Evolutionary conservation across 2,888 invertebrate genomes (phyloP).

Genomic region (Odiellus spinosus): DNA sequence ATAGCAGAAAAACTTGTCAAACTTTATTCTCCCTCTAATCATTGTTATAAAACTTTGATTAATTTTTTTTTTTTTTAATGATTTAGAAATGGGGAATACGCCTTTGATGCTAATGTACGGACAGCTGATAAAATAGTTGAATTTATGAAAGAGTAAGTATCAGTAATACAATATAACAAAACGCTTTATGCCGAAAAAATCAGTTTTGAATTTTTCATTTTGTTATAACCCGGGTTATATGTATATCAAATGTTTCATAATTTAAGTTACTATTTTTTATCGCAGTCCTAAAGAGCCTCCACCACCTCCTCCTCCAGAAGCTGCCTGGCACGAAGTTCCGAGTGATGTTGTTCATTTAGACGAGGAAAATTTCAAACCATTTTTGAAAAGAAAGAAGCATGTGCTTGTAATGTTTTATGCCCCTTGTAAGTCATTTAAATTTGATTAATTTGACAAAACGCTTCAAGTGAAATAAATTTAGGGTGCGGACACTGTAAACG

Average conservation of each 20-base stretch:
- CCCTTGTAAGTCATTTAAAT: constrained; percentile 51
- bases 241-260: neutral
- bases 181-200: too few species aligned
- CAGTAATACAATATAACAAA: constrained; percentile 21
- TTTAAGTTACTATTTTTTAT: neutral
- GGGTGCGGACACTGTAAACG: constrained; percentile 86
- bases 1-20: constrained; percentile 1
- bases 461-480: constrained; percentile 25
- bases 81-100: constrained; percentile 55
- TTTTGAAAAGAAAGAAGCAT: constrained; percentile 69
- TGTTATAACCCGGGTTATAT: too few species aligned
- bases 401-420: constrained; percentile 81
- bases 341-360: constrained; percentile 59
- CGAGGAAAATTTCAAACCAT: constrained; percentile 50
- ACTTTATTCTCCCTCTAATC: neutral
- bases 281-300: constrained; percentile 55
- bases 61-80: constrained; percentile 21
- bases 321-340: constrained; percentile 57
- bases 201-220: too few species aligned
- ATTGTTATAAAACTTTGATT: neutral
- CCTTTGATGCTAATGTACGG: constrained; percentile 60
- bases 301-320: constrained; percentile 63
- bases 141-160: constrained; percentile 62
- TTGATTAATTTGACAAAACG: neutral
- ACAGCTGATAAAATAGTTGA: constrained; percentile 59